Conservation (phyloP, 2,113 vertebrate genomes). For the Mungos mungo region DNA sequence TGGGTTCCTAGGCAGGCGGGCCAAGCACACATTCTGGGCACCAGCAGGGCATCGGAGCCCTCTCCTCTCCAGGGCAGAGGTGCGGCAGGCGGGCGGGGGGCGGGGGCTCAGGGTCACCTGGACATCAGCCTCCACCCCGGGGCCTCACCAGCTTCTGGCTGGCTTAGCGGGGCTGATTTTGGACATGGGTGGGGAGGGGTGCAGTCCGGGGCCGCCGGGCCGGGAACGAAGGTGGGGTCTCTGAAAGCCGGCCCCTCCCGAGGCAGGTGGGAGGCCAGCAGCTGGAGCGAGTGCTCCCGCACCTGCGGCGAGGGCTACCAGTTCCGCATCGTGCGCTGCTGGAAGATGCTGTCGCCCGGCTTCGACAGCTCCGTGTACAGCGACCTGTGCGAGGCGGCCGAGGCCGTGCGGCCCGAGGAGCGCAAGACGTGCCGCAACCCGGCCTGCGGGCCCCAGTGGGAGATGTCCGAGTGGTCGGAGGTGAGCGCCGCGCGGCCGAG, state of each 20-base stretch:
- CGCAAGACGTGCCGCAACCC: constrained; percentile 95
- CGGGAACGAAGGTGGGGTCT: rapidly evolving
- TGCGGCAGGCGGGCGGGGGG: too few species aligned
- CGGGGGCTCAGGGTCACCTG: rapidly evolving
- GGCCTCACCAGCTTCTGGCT: background rate
- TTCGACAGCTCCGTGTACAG: constrained; percentile 99
- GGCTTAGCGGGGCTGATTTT: background rate
- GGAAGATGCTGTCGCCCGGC: constrained; percentile 98
- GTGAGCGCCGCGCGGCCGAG: constrained; percentile 64
- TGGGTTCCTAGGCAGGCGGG: background rate
- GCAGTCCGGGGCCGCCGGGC: rapidly evolving
- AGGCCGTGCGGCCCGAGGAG: constrained; percentile 93
- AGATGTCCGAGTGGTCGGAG: constrained; percentile 98
- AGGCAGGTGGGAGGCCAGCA: constrained; percentile 96
- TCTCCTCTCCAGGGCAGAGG: too few species aligned
- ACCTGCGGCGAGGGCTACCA: constrained; percentile 97
- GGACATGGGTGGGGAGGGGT: background rate
- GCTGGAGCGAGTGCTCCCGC: constrained; percentile 98
- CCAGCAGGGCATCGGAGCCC: rapidly evolving
- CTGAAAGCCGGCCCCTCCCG: background rate
- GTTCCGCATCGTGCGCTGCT: constrained; percentile 96
- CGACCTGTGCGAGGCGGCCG: constrained; percentile 92
- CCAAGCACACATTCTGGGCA: rapidly evolving
- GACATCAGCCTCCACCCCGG: background rate
- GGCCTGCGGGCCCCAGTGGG: constrained; percentile 97